Base-by-base conservation (phyloP, 37 sponge, comb jelly and placozoan genomes). In the Axinella damicornis region DNA sequence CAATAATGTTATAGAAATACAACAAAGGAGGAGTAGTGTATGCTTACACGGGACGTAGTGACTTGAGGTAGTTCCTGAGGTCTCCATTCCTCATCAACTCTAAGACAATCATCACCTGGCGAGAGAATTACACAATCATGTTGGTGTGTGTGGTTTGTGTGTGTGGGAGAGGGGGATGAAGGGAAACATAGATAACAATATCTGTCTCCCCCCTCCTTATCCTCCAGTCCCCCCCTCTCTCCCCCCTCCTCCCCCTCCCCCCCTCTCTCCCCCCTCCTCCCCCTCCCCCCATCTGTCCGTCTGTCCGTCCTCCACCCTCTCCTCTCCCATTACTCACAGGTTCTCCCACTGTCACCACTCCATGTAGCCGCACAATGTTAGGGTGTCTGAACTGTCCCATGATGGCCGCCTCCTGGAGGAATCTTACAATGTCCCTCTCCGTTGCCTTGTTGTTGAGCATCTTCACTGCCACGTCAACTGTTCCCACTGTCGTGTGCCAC, bases 81-180 rank as follows among this genome's bases (percentile, higher is more conserved):
- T 90, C 90, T 74, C 90, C 90, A 54, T 80, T 84, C 16, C 20
- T 35, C 76, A 92, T 78, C 65, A 92, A 71, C 61, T 92, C 93
- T 36, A 83, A 39, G 54, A 87, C 76, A 46, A 92, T 90, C 90
- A 90, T 87, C 0, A 84, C 67, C 92, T 91, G 57, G 11, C 9
- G 46, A 46, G 46, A 46, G 46, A 9, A 46, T n/a, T n/a, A n/a
- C n/a, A n/a, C n/a, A n/a, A n/a, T n/a, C n/a, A n/a, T n/a, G n/a
- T n/a, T n/a, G n/a, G n/a, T n/a, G n/a, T n/a, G n/a, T n/a, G n/a
- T n/a, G n/a, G n/a, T n/a, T n/a, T n/a, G 46, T 46, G 46, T 9
- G 9, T 46, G 46, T 9, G 9, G 46, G 4, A 12, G 9, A 9
- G 9, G 46, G 9, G 46, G 46, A 46, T 46, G 9, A 46, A 46